Evolutionary conservation across 1,140 invertebrate species (phyloP).

Genomic region (Pogonus chalceus): DNA sequence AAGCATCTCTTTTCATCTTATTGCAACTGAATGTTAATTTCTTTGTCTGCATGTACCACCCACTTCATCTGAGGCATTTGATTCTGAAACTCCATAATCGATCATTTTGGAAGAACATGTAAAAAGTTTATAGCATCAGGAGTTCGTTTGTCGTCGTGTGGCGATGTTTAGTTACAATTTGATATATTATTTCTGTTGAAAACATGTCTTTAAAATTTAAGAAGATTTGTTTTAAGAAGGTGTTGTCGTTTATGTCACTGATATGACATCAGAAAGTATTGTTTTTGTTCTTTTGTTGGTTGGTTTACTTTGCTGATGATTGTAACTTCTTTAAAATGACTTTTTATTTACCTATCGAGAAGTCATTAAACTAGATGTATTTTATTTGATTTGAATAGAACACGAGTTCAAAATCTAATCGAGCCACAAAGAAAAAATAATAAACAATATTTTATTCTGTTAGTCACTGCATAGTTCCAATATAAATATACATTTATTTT

Average conservation of each 20-base stretch:
- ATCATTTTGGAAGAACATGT: neutral
- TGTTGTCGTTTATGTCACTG: constrained; percentile 8
- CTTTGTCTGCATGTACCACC: neutral
- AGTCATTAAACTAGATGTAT: neutral
- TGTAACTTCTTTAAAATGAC: neutral
- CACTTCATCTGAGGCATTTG: neutral
- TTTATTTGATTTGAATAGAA: too few species aligned
- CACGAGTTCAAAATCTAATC: neutral
- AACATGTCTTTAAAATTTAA: constrained; percentile 20
- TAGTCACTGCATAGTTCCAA: too few species aligned
- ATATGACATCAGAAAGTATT: neutral
- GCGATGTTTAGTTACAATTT: constrained; percentile 23
- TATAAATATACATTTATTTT: too few species aligned
- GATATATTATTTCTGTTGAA: constrained; percentile 27
- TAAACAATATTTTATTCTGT: too few species aligned
- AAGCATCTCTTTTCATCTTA: neutral
- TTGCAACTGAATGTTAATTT: neutral
- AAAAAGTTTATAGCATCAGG: neutral
- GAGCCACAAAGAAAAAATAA: neutral
- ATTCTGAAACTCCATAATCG: neutral
- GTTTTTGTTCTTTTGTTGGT: neutral
- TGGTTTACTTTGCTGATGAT: neutral
- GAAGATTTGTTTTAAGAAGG: constrained; percentile 22
- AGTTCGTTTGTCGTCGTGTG: neutral
- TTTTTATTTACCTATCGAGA: neutral